Evolutionary conservation across 1,140 invertebrate genomes (phyloP), one percentile per base, ranked within the genome.

Genomic region (Drosophila sp.): DNA sequence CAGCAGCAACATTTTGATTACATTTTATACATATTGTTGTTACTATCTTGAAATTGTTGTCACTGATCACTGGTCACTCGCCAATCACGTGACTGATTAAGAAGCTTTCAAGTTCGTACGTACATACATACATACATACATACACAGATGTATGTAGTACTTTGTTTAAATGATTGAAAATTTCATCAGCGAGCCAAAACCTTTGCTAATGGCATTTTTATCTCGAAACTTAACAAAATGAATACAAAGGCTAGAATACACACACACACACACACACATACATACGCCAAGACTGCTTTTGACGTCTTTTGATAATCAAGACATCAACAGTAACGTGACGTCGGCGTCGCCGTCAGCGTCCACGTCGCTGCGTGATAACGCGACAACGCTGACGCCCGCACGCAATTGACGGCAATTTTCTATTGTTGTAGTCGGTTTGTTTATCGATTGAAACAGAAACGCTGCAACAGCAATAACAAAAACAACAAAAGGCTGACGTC

Each of bases 361-460:
- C 29, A 0, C 27, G 25, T 21, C 59, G 29, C 59, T 58, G 69
- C 61, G 14, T 66, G 62, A 72, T 73, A 67, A 72, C 56, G 53
- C 2, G 62, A 72, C 67, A 67, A 72, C 56, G 53, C 2, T 53
- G 65, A 63, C 72, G 66, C 53, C 53, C 72, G 59, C 71, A 69
- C 64, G 72, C 75, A 77, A 77, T 74, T 77, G 75, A 77, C 72
- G 72, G 57, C 75, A 77, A 48, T 70, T 76, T 62, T 41, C 18
- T 54, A 29, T 40, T 59, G 29, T 54, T 46, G 32, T 63, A 36
- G 48, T 72, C 62, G 59, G 51, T 73, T 77, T 74, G 61, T 76
- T 78, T 86, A 81, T 82, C 78, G 82, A 87, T 86, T 72, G 67
- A 78, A 82, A 70, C 64, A 72, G 36, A 76, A 78, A 76, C 21